Percentiles rank a stretch among this genome's conserved stretches.
Evolutionary conservation across 1,140 invertebrate genomes (phyloP).

Genomic region (Teleogryllus occipitalis): DNA sequence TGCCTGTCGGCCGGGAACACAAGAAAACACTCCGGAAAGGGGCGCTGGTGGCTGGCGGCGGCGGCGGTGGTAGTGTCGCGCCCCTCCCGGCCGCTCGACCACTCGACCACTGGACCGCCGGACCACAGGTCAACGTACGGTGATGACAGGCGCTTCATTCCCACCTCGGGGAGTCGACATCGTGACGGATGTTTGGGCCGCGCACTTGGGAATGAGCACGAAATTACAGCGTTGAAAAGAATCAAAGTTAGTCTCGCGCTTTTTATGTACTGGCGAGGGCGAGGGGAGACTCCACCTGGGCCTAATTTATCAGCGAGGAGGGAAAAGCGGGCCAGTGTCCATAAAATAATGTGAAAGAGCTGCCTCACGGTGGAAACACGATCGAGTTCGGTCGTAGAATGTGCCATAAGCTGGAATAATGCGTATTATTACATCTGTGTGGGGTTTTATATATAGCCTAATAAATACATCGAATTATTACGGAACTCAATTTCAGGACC

Average conservation of each 20-base stretch:
- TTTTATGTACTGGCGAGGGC: neutral
- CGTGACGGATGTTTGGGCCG: neutral
- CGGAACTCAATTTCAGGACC: neutral
- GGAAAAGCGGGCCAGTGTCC: neutral
- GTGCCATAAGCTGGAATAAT: neutral
- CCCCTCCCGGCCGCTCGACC: neutral
- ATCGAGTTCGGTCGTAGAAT: neutral
- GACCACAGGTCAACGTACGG: neutral
- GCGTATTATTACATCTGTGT: neutral
- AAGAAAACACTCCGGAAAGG: no score
- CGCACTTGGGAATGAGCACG: neutral
- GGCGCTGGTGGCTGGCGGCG: no score
- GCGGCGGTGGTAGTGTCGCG: no score
- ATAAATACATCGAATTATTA: neutral
- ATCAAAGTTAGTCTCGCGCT: neutral
- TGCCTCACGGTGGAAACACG: neutral
- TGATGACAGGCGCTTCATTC: neutral
- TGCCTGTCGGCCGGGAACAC: no score
- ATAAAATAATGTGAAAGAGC: neutral
- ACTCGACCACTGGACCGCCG: neutral
- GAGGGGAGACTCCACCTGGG: neutral
- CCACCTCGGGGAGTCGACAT: neutral
- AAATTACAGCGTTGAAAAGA: neutral
- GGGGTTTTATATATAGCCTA: neutral
- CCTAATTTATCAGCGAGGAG: neutral